A percentile compares a stretch with the other conserved stretches of the same genome.
These are phyloP conservation scores for Amia ocellicauda DNA, from an alignment of 2,113 vertebrate genomes.

Conservation along the genomic window DNA sequence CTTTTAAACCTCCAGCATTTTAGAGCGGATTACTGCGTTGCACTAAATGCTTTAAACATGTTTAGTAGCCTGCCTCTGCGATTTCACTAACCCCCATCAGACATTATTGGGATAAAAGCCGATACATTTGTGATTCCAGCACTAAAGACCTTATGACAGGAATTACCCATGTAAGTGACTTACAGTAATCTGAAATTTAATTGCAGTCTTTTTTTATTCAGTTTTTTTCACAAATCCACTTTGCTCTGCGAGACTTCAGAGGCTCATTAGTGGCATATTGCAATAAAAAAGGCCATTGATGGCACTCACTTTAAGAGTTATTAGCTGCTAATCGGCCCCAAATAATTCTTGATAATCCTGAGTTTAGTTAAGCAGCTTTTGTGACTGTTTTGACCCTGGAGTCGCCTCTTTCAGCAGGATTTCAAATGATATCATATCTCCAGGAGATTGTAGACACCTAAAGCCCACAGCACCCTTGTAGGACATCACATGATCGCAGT, in stretches of 20 bases:
- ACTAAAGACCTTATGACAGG: conserved; percentile 2
- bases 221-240: background rate
- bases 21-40: background rate
- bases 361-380: background rate
- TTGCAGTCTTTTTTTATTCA: background rate
- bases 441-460: background rate
- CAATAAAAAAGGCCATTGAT: background rate
- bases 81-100: conserved; percentile 1
- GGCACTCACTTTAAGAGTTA: background rate
- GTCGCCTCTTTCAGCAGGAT: background rate
- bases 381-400: background rate
- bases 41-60: conserved; percentile 13
- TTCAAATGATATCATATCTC: conserved; percentile 5
- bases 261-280: background rate
- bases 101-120: background rate
- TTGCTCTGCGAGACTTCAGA: background rate
- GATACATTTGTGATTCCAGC: background rate
- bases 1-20: background rate
- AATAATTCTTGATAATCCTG: background rate
- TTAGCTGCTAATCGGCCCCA: background rate
- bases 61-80: background rate
- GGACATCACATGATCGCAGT: background rate
- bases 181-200: background rate
- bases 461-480: background rate
- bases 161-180: background rate